A percentile compares a stretch with the other conserved stretches of the same genome.
phyloP scores from a whole-genome alignment of 2,888 invertebrate species.

The Elegia similella region DNA sequence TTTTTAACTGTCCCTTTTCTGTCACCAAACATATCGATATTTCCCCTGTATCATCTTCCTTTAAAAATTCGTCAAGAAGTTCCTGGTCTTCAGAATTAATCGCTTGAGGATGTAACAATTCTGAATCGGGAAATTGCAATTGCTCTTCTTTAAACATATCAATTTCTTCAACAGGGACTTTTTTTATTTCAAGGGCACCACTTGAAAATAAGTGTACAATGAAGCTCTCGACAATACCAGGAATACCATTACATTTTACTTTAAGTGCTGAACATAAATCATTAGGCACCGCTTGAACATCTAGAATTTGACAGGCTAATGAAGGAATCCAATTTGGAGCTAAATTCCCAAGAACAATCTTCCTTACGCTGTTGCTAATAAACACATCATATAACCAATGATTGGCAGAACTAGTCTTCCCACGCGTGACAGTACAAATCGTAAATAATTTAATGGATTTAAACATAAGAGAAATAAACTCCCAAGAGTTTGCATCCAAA shows the following conservation, averaged over 20 bases:
- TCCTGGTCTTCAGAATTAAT: constrained; percentile 52
- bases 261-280: constrained; percentile 72
- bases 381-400: constrained; percentile 69
- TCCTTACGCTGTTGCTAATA: constrained; percentile 58
- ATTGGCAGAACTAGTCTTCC: constrained; percentile 60
- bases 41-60: constrained; percentile 46
- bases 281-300: constrained; percentile 78
- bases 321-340: constrained; percentile 60
- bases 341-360: constrained; percentile 67
- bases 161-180: constrained; percentile 47
- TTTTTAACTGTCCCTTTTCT: constrained; percentile 56
- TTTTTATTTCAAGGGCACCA: constrained; percentile 61
- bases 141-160: constrained; percentile 43
- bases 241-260: constrained; percentile 71
- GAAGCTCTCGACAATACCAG: constrained; percentile 78
- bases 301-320: constrained; percentile 83
- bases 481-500: constrained; percentile 70
- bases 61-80: constrained; percentile 47
- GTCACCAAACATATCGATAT: constrained; percentile 58
- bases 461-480: constrained; percentile 61
- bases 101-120: constrained; percentile 57
- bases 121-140: constrained; percentile 60
- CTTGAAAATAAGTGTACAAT: constrained; percentile 75
- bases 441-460: constrained; percentile 55
- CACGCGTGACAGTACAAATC: constrained; percentile 57